These are phyloP conservation scores for Oscheius myriophilus DNA, from an alignment of 2,888 invertebrate species.

Conservation along the genomic window DNA sequence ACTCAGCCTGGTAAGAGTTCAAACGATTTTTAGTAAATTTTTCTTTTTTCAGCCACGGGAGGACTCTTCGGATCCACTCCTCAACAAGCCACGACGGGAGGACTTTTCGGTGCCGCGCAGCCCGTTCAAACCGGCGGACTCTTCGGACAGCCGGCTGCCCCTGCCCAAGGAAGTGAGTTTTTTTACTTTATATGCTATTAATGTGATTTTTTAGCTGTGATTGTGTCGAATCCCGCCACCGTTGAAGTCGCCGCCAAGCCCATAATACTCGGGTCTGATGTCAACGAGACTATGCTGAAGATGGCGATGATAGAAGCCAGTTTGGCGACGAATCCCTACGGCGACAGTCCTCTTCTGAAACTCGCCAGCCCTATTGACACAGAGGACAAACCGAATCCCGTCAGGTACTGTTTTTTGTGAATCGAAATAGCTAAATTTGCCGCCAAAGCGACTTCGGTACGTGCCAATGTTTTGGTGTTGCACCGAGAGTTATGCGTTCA, in stretches of 20 bases:
- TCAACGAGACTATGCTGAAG: constrained; percentile 28
- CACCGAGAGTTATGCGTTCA: too few species aligned
- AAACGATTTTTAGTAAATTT: too few species aligned
- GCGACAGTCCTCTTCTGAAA: constrained; percentile 81
- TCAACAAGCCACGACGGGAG: constrained; percentile 9
- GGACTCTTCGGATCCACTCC: constrained; percentile 63
- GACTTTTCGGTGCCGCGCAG: constrained; percentile 37
- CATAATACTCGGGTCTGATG: constrained; percentile 59
- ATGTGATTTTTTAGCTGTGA: constrained; percentile 5
- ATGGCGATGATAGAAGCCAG: constrained; percentile 77
- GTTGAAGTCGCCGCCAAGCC: constrained; percentile 44
- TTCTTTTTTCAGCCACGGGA: constrained; percentile 9
- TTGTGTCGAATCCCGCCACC: constrained; percentile 21
- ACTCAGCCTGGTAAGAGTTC: constrained; percentile 43
- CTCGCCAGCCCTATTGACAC: constrained; percentile 30
- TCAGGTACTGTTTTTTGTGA: constrained; percentile 25
- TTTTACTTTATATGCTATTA: constrained; percentile 21
- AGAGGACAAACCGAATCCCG: constrained; percentile 41
- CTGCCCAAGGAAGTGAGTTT: constrained; percentile 6
- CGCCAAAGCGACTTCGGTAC: too few species aligned
- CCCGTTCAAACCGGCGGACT: constrained; percentile 29
- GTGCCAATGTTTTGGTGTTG: too few species aligned
- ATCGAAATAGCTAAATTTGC: too few species aligned
- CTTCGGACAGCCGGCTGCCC: constrained; percentile 34
- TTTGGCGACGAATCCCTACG: constrained; percentile 84